Evolutionary conservation across 2,113 vertebrate species (phyloP), one percentile per base, ranked within the genome.

Genomic region (Panurus biarmicus): DNA sequence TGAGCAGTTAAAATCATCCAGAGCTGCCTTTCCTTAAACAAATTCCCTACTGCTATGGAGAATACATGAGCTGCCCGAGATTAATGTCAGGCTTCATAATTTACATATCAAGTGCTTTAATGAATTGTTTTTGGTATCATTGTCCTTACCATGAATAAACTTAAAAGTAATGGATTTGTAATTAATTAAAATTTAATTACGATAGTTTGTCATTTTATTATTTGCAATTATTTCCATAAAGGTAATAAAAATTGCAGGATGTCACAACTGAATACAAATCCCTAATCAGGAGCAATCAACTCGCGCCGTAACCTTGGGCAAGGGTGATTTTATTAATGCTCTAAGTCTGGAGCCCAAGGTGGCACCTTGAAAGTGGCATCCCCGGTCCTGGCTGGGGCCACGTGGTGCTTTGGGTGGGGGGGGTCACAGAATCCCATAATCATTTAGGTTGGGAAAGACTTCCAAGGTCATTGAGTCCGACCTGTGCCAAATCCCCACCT

Each of bases 161-260:
- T 74, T 96, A 90, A 92, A 94, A 93, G 88, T 94, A 95, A 96
- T 93, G 92, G 85, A 53, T 80, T 76, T 70, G 96, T 91, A 96
- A 94, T 96, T 94, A 95, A 96, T 96, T 94, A 76, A 93, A 93
- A 72, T 93, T 95, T 95, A 94, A 96, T 96, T 96, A 94, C 75
- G 19, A 88, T 90, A 90, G 83, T 96, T 96, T 95, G 88, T 88
- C 78, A 90, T 90, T 96, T 96, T 96, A 96, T 96, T 96, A 94
- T 96, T 96, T 88, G 92, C 95, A 93, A 85, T 94, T 93, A 96
- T 90, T 90, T 74, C 95, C 75, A 33, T 70, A 92, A 92, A 96
- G 88, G 95, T 54, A 95, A 95, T 96, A 95, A 96, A 96, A 96
- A 91, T 44, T 45, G 58, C 75, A 73, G 94, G 82, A 57, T 92